Evolutionary conservation across 1,140 invertebrate genomes (phyloP), one percentile per base, ranked within the genome.

Genomic region (Drosophila lacertosa): DNA sequence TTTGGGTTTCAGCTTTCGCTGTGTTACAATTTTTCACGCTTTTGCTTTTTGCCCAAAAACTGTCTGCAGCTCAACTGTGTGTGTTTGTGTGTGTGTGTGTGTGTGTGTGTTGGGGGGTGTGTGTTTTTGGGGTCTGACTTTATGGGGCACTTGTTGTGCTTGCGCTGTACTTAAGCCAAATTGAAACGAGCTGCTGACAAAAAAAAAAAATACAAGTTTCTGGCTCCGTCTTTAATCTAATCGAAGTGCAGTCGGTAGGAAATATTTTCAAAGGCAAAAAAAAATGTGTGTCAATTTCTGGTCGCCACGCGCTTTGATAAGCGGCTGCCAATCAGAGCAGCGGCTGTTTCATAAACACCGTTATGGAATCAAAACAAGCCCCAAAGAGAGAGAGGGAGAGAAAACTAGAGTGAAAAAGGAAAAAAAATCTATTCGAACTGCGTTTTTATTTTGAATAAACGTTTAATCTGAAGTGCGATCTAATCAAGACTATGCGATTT

Each of bases 131-230:
- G 35, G 7, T 10, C n/a, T 33, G 35, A 20, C 20, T 86, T 88
- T 75, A 88, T 86, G 70, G 82, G 82, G 82, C 82, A 86, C 82
- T 86, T 86, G 82, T 86, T 86, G 82, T 77, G 74, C 63, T 77
- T 47, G 54, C 58, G 40, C 24, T 15, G 39, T 71, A 86, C 81
- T 88, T 86, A 77, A 65, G 48, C 42, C 63, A 88, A 81, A 86
- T 86, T 88, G 74, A 81, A 82, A 65, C 44, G 63, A 62, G 58
- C n/a, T n/a, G n/a, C n/a, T n/a, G n/a, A n/a, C n/a, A n/a, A n/a
- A n/a, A n/a, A n/a, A n/a, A n/a, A n/a, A n/a, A n/a, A n/a, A n/a
- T n/a, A n/a, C n/a, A n/a, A n/a, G n/a, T n/a, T n/a, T n/a, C n/a
- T n/a, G n/a, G n/a, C n/a, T n/a, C n/a, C n/a, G 45, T 45, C 22